phyloP scores from a whole-genome alignment of 2,797 vertebrate species.

The Myotis myotis region DNA sequence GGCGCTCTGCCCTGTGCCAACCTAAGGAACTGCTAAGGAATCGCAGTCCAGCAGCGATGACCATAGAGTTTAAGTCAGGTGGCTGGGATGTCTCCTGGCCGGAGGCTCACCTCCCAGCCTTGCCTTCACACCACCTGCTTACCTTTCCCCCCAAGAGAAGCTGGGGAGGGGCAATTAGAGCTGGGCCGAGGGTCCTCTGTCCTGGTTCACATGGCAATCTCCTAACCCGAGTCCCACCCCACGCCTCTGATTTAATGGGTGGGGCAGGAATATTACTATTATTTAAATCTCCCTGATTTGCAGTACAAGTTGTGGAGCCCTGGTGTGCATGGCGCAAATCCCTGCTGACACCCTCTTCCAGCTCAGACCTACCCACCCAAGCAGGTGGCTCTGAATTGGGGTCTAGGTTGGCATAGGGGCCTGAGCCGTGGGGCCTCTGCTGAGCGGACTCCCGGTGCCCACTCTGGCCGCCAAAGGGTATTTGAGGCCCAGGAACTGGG shows the following conservation, averaged over 20 bases:
- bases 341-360: neutral
- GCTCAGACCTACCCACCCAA: neutral
- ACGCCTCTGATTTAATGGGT: neutral
- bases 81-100: neutral
- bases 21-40: neutral
- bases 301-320: neutral
- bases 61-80: neutral
- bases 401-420: neutral
- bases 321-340: neutral
- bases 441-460: rapidly evolving
- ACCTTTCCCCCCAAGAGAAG: neutral
- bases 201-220: neutral
- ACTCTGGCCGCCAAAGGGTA: neutral
- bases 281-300: neutral
- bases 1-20: neutral
- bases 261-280: neutral
- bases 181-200: neutral
- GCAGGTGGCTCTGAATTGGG: neutral
- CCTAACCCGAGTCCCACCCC: neutral
- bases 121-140: neutral
- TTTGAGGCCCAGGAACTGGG: neutral
- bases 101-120: neutral
- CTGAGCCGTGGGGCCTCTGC: neutral
- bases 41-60: neutral
- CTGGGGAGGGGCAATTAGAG: neutral